Evolutionary conservation across 2,113 vertebrate genomes (phyloP).

Genomic region (Solenodon paradoxus): DNA sequence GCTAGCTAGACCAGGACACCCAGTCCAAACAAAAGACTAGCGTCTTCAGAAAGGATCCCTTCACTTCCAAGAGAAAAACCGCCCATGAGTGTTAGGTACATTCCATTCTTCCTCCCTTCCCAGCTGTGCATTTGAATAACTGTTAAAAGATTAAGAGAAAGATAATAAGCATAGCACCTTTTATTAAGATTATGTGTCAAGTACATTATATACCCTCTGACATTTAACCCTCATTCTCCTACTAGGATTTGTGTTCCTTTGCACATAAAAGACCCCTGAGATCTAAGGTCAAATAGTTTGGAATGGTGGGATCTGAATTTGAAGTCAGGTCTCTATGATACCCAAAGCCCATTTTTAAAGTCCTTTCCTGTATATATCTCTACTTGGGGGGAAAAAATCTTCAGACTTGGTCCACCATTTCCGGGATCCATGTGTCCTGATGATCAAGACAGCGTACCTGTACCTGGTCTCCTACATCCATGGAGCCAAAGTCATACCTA

Average conservation of each 20-base stretch:
- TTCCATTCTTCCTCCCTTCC: background rate
- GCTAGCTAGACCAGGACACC: too few relatives aligned
- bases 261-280: background rate
- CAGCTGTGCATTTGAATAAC: background rate
- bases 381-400: background rate
- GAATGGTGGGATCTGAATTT: background rate
- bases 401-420: background rate
- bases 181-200: background rate
- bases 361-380: background rate
- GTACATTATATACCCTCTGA: background rate
- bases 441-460: background rate
- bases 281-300: background rate
- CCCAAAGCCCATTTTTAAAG: background rate
- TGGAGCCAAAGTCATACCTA: background rate
- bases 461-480: background rate
- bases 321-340: background rate
- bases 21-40: too few relatives aligned
- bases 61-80: background rate
- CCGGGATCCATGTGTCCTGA: background rate
- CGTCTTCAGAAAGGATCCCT: background rate
- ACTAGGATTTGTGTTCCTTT: background rate
- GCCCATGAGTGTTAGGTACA: background rate
- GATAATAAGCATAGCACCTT: background rate
- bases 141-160: background rate
- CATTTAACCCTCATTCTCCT: background rate